Base-by-base conservation (phyloP, 2,888 invertebrate genomes). In the Xestia rhomboidea region DNA sequence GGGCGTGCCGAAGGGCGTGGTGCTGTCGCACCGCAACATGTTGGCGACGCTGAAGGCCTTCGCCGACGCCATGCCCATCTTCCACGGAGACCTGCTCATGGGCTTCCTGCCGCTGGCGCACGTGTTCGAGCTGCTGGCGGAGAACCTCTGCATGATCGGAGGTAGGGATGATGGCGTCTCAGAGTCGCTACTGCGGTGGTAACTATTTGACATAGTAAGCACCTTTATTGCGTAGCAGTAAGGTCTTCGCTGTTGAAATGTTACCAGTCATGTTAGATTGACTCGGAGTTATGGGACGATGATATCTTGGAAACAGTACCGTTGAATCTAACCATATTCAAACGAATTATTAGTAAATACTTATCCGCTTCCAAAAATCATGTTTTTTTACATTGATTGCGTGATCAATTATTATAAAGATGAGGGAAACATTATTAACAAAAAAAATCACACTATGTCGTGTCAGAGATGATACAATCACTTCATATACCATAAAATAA, bases 61-160 rank as follows among this genome's bases (percentile, higher is more conserved):
- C 95, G 98, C 98, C 49, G 98, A 99, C 94, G 97, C 98, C 69
- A 98, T 98, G 76, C 97, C 97, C 69, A 98, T 98, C 84, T 97
- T 95, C 91, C 95, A 97, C 21, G 97, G 97, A 81, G 99, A 99
- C 93, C 96, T 98, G 30, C 98, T 99, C 91, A 98, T 99, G 94
- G 99, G 99, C 76, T 99, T 99, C 96, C 97, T 99, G 87, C 99
- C 99, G 41, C 96, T 99, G 77, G 99, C 99, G 46, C 99, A 99
- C 95, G 99, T 99, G 1, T 98, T 99, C 91, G 99, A 99, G 95
- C 97, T 99, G 88, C 97, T 99, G 73, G 99, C 99, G n/a, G 99
- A 98, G 94, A 98, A 98, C 89, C 97, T 98, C 70, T 98, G 99
- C 91, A 97, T 99, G 78, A 95, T 98, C 71, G 98, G 98, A 80